Conservation (phyloP, 2,797 vertebrate genomes). For the Phrynocephalus guinanensis region DNA sequence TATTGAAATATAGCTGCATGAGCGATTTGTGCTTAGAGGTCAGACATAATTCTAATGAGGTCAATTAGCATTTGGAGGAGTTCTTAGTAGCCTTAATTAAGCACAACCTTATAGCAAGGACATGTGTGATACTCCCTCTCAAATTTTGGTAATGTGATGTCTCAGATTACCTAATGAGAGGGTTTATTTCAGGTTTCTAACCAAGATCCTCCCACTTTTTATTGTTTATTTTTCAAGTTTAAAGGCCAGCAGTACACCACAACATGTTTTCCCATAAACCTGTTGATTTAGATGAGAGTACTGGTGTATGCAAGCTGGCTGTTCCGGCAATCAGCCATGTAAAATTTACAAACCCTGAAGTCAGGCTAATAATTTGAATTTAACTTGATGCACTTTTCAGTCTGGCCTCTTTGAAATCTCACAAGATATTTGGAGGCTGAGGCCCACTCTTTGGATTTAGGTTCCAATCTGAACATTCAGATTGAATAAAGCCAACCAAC, state of each 20-base stretch:
- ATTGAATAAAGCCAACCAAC: neutral
- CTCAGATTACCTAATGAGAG: conserved; percentile 16
- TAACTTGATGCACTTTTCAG: neutral
- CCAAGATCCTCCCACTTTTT: neutral
- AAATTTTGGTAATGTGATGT: conserved; percentile 8
- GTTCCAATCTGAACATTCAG: no score
- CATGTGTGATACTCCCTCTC: conserved; percentile 5
- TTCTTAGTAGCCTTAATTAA: conserved; percentile 26
- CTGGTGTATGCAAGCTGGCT: neutral
- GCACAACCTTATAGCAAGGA: conserved; percentile 43
- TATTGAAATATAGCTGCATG: conserved; percentile 32
- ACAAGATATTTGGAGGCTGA: neutral
- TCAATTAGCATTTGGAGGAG: conserved; percentile 32
- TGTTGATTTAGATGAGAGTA: conserved; percentile 6
- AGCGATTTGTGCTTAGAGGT: neutral
- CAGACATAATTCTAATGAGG: conserved; percentile 13
- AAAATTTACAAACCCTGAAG: neutral
- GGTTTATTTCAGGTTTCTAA: conserved; percentile 34
- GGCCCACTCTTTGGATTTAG: neutral
- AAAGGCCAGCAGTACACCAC: neutral
- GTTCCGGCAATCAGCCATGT: neutral
- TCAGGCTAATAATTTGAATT: neutral
- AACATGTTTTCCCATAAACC: neutral
- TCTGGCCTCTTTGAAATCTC: neutral
- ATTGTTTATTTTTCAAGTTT: neutral